A percentile compares a stretch with the other conserved stretches of the same genome.
phyloP scores from a whole-genome alignment of 2,888 invertebrate genomes.

The Acronicta aceris region DNA sequence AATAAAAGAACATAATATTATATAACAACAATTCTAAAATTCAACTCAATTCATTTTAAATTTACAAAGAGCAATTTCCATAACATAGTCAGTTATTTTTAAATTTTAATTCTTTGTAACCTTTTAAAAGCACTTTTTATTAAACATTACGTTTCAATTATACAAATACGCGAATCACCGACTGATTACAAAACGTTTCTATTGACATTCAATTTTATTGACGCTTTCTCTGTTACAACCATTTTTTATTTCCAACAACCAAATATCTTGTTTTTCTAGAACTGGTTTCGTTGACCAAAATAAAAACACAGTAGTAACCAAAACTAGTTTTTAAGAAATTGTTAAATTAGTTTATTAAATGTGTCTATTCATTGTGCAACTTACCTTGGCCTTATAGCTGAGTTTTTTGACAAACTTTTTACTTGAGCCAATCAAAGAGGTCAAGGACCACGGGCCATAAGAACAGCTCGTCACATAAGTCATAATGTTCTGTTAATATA shows the following conservation, averaged over 20 bases:
- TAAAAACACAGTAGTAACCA: background rate
- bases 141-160: too few relatives aligned
- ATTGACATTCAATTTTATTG: background rate
- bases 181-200: background rate
- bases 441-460: slow-evolving; percentile 18
- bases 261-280: slow-evolving; percentile 15
- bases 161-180: too few relatives aligned
- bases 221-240: slow-evolving; percentile 28
- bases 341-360: slow-evolving; percentile 4
- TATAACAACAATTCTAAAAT: too few relatives aligned
- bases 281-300: slow-evolving; percentile 27
- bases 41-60: too few relatives aligned
- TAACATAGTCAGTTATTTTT: too few relatives aligned
- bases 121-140: too few relatives aligned
- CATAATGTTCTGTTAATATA: slow-evolving; percentile 13
- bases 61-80: too few relatives aligned
- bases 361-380: slow-evolving; percentile 2
- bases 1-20: too few relatives aligned
- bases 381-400: slow-evolving; percentile 22
- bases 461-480: slow-evolving; percentile 17
- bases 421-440: slow-evolving; percentile 29
- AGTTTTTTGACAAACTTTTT: slow-evolving; percentile 44
- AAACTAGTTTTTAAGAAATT: slow-evolving; percentile 6
- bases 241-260: slow-evolving; percentile 28
- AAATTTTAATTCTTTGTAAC: too few relatives aligned